Base-by-base conservation (phyloP, 2,113 vertebrate genomes). In the Cettia cetti region DNA sequence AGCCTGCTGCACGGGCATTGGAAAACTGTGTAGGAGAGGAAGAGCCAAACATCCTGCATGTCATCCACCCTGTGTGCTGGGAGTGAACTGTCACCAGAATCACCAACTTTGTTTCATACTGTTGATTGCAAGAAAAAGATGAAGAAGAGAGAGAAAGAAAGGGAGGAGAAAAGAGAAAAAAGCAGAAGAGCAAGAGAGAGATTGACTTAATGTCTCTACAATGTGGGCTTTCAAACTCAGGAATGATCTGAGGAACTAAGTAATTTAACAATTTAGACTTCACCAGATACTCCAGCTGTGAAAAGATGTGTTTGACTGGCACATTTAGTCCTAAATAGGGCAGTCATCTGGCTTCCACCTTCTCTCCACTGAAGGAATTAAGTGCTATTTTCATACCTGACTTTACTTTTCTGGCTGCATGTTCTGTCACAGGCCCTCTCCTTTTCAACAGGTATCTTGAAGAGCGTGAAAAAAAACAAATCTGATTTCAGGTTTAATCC, bases 391-490 rank as follows among this genome's bases (percentile, higher is more conserved):
- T 81, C 95, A 56, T 98, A 99, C 99, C 98, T 76, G 98, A 81
- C 6, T 97, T 91, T 9, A 97, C 96, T 94, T 95, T 98, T 65
- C 97, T 98, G 94, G 97, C 97, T 50, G 97, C 86, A 31, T 96
- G 95, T 56, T 96, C 87, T 60, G 91, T 60, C 15, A 96, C 45
- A 15, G 93, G 97, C 1, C 98, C 93, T 0, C 94, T 98, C 93
- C 96, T 98, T 82, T 96, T 97, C 60, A 97, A 42, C 31, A 88
- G 59, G 52, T 50, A 33, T 40, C 81, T 45, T 76, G 97, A 97
- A 70, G 81, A 74, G 10, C 92, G 94, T 86, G 40, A 23, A 65
- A 66, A 66, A 80, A 17, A 64, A 69, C 11, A 53, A 8, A 87
- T 47, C 21, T 20, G 6, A 63, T 52, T 66, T 59, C 59, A 85